A percentile compares a stretch with the other conserved stretches of the same genome.
These are phyloP conservation scores for Eumaeus atala DNA, from an alignment of 1,140 invertebrate genomes.

Conservation along the genomic window DNA sequence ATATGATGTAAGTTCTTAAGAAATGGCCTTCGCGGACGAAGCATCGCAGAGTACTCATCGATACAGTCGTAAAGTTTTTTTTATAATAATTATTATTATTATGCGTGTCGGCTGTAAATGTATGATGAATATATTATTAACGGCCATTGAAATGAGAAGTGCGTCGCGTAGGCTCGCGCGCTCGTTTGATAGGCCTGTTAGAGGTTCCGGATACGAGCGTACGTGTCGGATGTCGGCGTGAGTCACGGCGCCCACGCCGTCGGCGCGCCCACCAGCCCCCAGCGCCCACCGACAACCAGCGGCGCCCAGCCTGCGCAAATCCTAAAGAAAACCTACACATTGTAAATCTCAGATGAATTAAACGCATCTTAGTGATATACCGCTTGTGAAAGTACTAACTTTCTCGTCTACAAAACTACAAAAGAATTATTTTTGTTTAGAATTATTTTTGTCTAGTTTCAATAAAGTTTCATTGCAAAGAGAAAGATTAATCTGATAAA, in stretches of 20 bases:
- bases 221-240: constrained; percentile 72
- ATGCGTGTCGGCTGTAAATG: constrained; percentile 5
- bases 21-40: no score
- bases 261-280: constrained; percentile 44
- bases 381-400: no score
- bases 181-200: constrained; percentile 52
- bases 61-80: constrained; percentile 1
- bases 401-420: no score
- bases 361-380: no score
- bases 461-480: no score
- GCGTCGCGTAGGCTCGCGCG: constrained; percentile 55
- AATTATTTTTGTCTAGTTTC: no score
- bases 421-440: no score
- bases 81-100: constrained; percentile 23
- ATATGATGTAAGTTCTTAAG: no score
- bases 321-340: constrained; percentile 25
- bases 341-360: constrained; percentile 12
- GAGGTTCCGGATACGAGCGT: constrained; percentile 71
- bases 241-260: constrained; percentile 66
- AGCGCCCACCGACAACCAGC: constrained; percentile 16
- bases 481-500: no score
- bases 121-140: constrained; percentile 16
- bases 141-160: constrained; percentile 52
- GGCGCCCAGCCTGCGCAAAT: constrained; percentile 28
- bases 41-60: no score